phyloP scores from a whole-genome alignment of 1,140 invertebrate species.

The Drepana arcuata region DNA sequence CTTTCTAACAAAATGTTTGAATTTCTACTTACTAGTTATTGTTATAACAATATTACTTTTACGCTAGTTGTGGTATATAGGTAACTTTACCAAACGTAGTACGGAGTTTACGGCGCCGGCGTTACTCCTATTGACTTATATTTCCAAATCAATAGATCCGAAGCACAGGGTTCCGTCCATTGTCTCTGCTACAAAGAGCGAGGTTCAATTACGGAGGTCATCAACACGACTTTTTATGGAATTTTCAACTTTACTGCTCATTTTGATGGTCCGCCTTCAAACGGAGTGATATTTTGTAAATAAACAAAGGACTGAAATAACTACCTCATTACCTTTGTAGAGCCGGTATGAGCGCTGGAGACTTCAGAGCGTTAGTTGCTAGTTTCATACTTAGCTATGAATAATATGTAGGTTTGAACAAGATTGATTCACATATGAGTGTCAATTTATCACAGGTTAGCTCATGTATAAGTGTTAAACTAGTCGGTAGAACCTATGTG shows the following conservation, averaged over 20 bases:
- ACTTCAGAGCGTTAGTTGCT: slow-evolving; percentile 35
- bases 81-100: too few species aligned
- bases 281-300: slow-evolving; percentile 71
- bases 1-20: too few species aligned
- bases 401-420: slow-evolving; percentile 14
- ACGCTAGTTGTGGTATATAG: too few species aligned
- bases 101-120: too few species aligned
- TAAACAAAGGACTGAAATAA: slow-evolving; percentile 69
- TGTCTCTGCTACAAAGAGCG: slow-evolving; percentile 63
- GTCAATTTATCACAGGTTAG: too few species aligned
- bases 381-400: slow-evolving; percentile 28
- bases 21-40: too few species aligned
- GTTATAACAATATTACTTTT: too few species aligned
- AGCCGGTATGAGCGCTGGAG: slow-evolving; percentile 48
- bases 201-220: slow-evolving; percentile 65
- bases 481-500: too few species aligned
- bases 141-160: slow-evolving; percentile 43
- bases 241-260: slow-evolving; percentile 67
- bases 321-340: slow-evolving; percentile 66
- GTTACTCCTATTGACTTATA: too few species aligned
- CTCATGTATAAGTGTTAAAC: too few species aligned
- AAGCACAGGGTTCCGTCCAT: slow-evolving; percentile 50
- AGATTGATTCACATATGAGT: too few species aligned
- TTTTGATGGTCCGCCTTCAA: slow-evolving; percentile 71
- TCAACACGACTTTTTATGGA: slow-evolving; percentile 72